Base-by-base conservation (phyloP, 2,797 vertebrate genomes). In the Aldrovandia affinis region DNA sequence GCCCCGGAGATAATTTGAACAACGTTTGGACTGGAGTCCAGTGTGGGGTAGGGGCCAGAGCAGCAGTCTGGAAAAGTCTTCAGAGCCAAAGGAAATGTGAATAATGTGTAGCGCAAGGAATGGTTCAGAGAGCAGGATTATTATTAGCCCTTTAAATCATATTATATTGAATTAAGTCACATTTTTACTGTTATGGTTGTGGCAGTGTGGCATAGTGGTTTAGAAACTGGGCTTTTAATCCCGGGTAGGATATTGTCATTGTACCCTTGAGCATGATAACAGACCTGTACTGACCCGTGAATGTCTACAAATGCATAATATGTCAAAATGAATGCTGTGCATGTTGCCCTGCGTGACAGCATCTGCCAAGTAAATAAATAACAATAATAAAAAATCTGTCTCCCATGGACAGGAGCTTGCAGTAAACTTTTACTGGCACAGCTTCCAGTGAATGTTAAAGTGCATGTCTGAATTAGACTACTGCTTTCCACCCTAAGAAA, bases 301-400 rank as follows among this genome's bases (percentile, higher is more conserved):
- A n/a, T 47, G 22, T 77, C 22, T 47, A 42, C 14, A 39, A 70
- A 70, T 36, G 68, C 14, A 77, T 77, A 47, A 42, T 77, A 9
- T 25, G 22, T 25, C n/a, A 44, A 47, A 77, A 77, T 47, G 20
- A n/a, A 77, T n/a, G 73, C 42, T 3, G 0, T 42, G 7, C 5
- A 75, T 42, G 73, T 44, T 42, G 33, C 30, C 42, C 42, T 25
- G 73, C 39, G 47, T 44, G 42, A n/a, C 39, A 47, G 39, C 42
- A 47, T 44, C 73, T 77, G 73, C 25, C 73, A 5, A 44, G 73
- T 44, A 77, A 47, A 77, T 77, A 47, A 77, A 47, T 77, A 44
- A 77, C 39, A n/a, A 20, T 47, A 44, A 77, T 77, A 77, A 47
- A 77, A 47, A 47, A 77, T 1, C 73, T 47, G 42, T 47, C 73